Evolutionary conservation across 2,888 invertebrate species (phyloP).

Genomic region (Monochamus alternatus): DNA sequence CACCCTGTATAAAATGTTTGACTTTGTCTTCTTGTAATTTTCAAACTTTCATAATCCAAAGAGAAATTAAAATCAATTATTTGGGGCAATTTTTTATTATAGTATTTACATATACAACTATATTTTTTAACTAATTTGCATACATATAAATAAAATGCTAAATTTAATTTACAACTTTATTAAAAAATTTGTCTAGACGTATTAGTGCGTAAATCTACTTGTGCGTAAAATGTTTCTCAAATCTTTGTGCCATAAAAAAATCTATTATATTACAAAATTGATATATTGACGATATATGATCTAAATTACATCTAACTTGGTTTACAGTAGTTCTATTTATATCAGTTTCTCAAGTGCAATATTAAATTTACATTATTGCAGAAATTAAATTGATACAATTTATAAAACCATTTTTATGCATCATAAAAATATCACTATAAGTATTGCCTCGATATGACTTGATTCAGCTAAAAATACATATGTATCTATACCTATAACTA

Average conservation of each 20-base stretch:
- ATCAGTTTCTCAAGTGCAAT: constrained; percentile 2
- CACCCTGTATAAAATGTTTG: no score
- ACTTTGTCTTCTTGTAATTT: no score
- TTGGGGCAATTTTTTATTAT: no score
- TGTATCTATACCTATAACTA: constrained; percentile 19
- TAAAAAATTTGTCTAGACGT: constrained; percentile 8
- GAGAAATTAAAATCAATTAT: no score
- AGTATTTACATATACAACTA: not conserved
- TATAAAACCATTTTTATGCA: constrained; percentile 28
- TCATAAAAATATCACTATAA: constrained; percentile 37
- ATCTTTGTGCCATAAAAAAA: constrained; percentile 22
- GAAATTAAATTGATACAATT: constrained; percentile 40
- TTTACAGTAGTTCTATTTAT: constrained; percentile 16
- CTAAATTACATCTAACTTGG: constrained; percentile 13
- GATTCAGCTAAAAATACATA: constrained; percentile 12
- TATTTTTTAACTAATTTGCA: not conserved
- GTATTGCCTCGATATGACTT: constrained; percentile 32
- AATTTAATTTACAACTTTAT: constrained; percentile 7
- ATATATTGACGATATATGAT: constrained; percentile 13
- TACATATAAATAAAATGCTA: not conserved
- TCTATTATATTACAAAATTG: constrained; percentile 17
- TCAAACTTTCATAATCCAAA: no score
- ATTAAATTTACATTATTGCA: constrained; percentile 25
- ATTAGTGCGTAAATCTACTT: constrained; percentile 22
- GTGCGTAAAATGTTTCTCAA: constrained; percentile 20